phyloP scores from a whole-genome alignment of 2,113 vertebrate species.

The Eidolon helvum region DNA sequence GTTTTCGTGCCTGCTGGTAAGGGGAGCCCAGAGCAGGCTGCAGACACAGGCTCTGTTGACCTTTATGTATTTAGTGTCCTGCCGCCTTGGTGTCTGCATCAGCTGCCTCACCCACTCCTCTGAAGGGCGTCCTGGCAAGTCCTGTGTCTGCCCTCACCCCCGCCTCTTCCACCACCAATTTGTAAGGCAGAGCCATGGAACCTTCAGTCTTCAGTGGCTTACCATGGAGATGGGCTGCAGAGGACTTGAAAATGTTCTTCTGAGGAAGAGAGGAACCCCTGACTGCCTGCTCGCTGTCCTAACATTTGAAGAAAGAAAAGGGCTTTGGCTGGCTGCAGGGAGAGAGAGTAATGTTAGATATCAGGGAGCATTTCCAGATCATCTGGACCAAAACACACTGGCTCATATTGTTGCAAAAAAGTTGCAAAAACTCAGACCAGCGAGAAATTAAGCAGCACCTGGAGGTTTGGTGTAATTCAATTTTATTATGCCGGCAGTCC shows the following conservation, averaged over 20 bases:
- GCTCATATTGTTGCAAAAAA: not conserved
- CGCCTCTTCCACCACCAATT: not conserved
- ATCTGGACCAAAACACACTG: not conserved
- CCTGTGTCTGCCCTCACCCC: not conserved
- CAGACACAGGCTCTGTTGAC: not conserved
- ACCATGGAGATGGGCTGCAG: not conserved
- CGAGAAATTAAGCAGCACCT: no score
- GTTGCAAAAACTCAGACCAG: no score
- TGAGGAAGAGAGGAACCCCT: not conserved
- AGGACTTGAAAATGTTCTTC: not conserved
- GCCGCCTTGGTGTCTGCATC: not conserved
- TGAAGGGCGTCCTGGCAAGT: not conserved
- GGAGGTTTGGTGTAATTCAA: no score
- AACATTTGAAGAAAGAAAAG: not conserved
- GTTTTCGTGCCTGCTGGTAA: conserved; percentile 25
- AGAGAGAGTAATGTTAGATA: not conserved
- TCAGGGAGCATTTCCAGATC: not conserved
- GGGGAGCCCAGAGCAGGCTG: not conserved
- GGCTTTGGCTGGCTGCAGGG: not conserved
- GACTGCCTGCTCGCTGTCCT: not conserved
- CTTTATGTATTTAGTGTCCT: not conserved
- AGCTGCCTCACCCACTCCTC: not conserved
- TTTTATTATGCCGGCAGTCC: no score
- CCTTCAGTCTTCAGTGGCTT: not conserved
- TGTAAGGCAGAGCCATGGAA: not conserved